phyloP scores from a whole-genome alignment of 64 coral and sea anemone genomes.

The Pocillopora damicornis region DNA sequence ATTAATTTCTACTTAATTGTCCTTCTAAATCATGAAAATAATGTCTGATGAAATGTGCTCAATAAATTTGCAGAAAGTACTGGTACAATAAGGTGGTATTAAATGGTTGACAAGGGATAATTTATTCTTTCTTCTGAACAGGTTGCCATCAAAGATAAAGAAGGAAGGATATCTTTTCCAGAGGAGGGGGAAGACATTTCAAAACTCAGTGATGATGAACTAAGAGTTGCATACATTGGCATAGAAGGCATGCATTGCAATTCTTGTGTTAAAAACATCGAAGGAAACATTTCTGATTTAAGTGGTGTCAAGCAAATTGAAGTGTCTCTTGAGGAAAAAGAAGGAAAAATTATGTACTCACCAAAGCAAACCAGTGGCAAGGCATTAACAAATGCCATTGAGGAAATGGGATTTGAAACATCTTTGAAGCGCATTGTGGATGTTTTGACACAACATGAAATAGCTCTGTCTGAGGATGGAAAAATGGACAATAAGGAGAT shows the following conservation, averaged over 20 bases:
- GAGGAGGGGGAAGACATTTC: conserved; percentile 39
- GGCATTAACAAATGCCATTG: conserved; percentile 47
- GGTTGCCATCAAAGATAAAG: conserved; percentile 67
- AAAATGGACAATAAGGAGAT: conserved; percentile 21
- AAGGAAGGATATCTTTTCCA: conserved; percentile 30
- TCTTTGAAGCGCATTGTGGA: conserved; percentile 74
- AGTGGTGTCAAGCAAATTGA: conserved; percentile 63
- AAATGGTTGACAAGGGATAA: background rate
- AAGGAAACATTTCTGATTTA: conserved; percentile 52
- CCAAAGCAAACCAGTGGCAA: conserved; percentile 54
- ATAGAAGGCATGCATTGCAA: conserved; percentile 93
- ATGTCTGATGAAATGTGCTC: too few species aligned
- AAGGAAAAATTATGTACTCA: conserved; percentile 66
- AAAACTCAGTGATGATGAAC: conserved; percentile 6
- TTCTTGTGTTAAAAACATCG: conserved; percentile 90
- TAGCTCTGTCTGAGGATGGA: conserved; percentile 1
- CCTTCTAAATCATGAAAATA: too few species aligned
- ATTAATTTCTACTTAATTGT: too few species aligned
- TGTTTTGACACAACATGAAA: conserved; percentile 45
- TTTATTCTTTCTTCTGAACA: conserved; percentile 19
- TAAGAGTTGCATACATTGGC: conserved; percentile 51
- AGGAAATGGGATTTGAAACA: conserved; percentile 87
- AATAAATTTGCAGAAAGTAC: too few species aligned
- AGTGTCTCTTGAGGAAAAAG: conserved; percentile 79
- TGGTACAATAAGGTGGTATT: too few species aligned